Conservation (phyloP, 2,888 invertebrate genomes). For the Melinaea marsaeus region DNA sequence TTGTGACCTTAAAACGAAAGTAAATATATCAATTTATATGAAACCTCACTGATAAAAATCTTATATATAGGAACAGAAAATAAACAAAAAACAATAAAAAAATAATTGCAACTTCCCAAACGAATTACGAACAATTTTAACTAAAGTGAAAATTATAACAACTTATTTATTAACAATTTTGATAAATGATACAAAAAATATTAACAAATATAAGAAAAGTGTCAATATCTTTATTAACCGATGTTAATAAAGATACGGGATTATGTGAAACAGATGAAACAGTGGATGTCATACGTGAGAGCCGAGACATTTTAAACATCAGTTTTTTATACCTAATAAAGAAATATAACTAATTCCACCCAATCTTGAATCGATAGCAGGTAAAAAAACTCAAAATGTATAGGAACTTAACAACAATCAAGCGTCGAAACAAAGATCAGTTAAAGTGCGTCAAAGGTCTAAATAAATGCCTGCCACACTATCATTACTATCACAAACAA, state of each 20-base stretch:
- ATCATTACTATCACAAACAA: constrained; percentile 10
- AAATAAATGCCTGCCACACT: constrained; percentile 20
- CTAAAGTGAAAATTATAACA: constrained; percentile 23
- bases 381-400: neutral
- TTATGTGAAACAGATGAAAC: no score
- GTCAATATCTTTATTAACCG: no score
- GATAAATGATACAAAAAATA: constrained; percentile 13
- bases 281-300: no score
- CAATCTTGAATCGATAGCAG: no score
- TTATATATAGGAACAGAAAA: constrained; percentile 23
- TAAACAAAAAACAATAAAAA: constrained; percentile 16
- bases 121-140: constrained; percentile 22
- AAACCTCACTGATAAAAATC: constrained; percentile 16
- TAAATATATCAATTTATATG: constrained; percentile 11
- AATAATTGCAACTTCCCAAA: constrained; percentile 23
- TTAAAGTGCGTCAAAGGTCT: constrained; percentile 8
- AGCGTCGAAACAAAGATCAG: constrained; percentile 3
- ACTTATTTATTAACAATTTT: constrained; percentile 22
- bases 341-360: no score
- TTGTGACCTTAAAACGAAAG: constrained; percentile 13
- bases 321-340: no score
- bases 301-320: no score
- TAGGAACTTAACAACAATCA: constrained; percentile 4
- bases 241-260: neutral
- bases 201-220: constrained; percentile 6